Base-by-base conservation (phyloP, 2,888 invertebrate species). In the Drepana falcataria region DNA sequence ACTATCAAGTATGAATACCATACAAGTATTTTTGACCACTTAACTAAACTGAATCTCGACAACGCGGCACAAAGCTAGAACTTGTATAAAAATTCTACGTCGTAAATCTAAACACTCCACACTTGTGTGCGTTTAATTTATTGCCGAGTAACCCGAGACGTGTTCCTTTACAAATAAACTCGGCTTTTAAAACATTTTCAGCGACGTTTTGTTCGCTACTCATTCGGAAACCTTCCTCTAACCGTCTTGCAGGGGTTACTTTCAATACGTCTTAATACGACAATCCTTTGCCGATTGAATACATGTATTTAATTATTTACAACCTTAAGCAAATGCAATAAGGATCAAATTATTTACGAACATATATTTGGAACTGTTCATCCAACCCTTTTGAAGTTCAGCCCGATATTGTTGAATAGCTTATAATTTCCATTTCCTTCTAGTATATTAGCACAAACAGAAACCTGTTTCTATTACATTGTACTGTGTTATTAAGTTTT, bases 81-180 rank as follows among this genome's bases (percentile, higher is more conserved):
- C 44, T 7, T 9, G 3, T 44, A 44, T 3, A 44, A 44, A 44
- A 9, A 44, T 9, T 44, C 44, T 9, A 44, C 44, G 44, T 44
- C 44, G 44, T 44, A 44, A 44, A 44, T 44, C 49, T n/a, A 37
- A 49, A 21, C 35, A 37, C 37, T 51, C 41, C 51, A 60, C 60
- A 56, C 56, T 78, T 80, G 83, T 80, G 78, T 77, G 71, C 72
- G 75, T 79, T 82, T 83, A 85, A 87, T 86, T 86, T 85, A 87
- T 85, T 78, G 73, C 74, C 69, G 65, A 75, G 84, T 81, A 83
- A 83, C 81, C 76, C 74, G 82, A 82, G 81, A 81, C 79, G 77
- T 79, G 74, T 74, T 67, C 73, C 75, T 70, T 80, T 77, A 80
- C 82, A 84, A 85, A 83, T 85, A 83, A 83, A 79, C 65, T 64